phyloP scores from a whole-genome alignment of 2,113 vertebrate genomes.

The Periophthalmus modestus region DNA sequence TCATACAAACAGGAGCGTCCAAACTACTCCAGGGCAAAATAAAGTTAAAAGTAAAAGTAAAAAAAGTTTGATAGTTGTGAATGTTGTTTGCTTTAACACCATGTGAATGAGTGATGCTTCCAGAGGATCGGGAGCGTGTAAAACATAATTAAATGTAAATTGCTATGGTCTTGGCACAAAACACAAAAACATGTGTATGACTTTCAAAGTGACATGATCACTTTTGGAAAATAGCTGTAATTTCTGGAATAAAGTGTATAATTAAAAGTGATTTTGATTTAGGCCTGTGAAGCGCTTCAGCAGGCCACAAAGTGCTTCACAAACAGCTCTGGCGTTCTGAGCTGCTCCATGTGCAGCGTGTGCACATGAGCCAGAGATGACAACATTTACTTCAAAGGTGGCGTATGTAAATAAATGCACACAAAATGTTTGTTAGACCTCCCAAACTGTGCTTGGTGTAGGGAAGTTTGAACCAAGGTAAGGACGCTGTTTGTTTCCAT shows the following conservation, averaged over 20 bases:
- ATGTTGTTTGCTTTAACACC: not conserved
- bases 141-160: not conserved
- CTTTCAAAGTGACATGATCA: conserved; percentile 26
- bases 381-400: not conserved
- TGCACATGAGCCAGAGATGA: not conserved
- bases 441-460: not conserved
- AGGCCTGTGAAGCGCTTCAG: conserved; percentile 11
- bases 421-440: conserved; percentile 9
- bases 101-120: not conserved
- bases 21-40: not conserved
- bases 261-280: conserved; percentile 36
- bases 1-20: no score
- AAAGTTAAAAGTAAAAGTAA: no score
- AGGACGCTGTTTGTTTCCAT: not conserved
- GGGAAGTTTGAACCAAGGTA: not conserved
- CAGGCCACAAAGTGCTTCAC: conserved; percentile 41
- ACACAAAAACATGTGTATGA: conserved; percentile 24
- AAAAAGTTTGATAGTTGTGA: not conserved
- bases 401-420: not conserved
- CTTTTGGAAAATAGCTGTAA: conserved; percentile 31
- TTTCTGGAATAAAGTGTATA: conserved; percentile 19
- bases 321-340: conserved; percentile 3
- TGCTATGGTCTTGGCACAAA: not conserved
- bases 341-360: not conserved
- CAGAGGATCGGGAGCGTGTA: not conserved